Evolutionary conservation across 2,888 invertebrate species (phyloP), one percentile per base, ranked within the genome.

Genomic region (Agrochola lychnidis): DNA sequence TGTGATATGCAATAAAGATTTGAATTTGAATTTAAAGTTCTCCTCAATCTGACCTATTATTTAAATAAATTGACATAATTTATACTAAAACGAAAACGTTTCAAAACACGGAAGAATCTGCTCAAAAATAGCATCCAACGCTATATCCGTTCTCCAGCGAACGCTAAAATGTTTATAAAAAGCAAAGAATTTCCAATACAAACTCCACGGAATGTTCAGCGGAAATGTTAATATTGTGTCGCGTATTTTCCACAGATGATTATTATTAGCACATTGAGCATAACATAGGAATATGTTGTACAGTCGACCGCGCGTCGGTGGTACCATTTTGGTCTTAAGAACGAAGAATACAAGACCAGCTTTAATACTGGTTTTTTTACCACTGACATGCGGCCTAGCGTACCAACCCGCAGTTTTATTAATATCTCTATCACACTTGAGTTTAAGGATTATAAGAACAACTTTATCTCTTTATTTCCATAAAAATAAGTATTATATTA

Each of bases 141-240:
- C 67, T 77, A 83, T 83, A 80, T 80, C 22, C 16, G 57, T 25
- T 22, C 12, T 19, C 1, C 25, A 61, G 19, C 16, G 51, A 72
- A 70, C 19, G 14, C 53, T 40, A 66, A 79, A 76, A 42, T 56
- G 48, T 56, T 53, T 59, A 12, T 56, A 74, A 84, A 57, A 67
- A 68, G 30, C 19, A 14, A 72, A 67, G 56, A 69, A 76, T 66
- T 78, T 79, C 70, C 78, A 73, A 78, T 56, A 78, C 61, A 64
- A 78, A 66, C 74, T 72, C 69, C 0, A 7, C 4, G 69, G 79
- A 75, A 84, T 71, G 70, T 42, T 56, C 25, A 61, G 16, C 69
- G 77, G 73, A 84, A 82, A 86, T 84, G 78, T 78, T 79, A 70
- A 69, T 82, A 76, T 69, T 66, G 75, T 82, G 79, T 86, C 84